Evolutionary conservation across 2,113 vertebrate species (phyloP).

Genomic region (Brevimyrus niger): DNA sequence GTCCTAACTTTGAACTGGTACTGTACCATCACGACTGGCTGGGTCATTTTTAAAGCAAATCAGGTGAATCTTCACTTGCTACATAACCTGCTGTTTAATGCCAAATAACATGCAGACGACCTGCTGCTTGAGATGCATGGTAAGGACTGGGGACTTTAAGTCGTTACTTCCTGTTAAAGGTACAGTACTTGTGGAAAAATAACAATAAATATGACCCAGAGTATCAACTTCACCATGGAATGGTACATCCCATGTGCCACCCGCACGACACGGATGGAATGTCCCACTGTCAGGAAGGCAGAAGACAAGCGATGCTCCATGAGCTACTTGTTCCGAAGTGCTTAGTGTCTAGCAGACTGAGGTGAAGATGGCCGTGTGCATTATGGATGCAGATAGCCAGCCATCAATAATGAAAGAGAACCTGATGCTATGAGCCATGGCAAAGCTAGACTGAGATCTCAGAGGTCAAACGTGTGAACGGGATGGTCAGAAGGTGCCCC

Average conservation of each 20-base stretch:
- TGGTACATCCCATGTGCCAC: neutral
- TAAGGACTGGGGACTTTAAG: neutral
- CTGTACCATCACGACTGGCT: no score
- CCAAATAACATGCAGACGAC: neutral
- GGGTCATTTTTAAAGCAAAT: neutral
- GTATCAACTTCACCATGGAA: no score
- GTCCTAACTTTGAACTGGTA: no score
- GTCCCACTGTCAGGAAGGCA: neutral
- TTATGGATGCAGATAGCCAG: neutral
- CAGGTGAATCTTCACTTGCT: neutral
- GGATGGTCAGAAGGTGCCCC: neutral
- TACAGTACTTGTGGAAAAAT: neutral
- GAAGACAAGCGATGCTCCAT: neutral
- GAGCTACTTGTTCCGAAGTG: neutral
- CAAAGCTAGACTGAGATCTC: neutral
- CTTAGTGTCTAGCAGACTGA: neutral
- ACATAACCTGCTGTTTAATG: neutral
- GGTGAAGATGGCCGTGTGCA: neutral
- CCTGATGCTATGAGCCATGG: neutral
- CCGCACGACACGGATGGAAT: neutral
- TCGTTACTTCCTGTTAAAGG: neutral
- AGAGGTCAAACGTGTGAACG: neutral
- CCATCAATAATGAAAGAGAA: conserved; percentile 11
- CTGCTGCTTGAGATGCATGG: neutral
- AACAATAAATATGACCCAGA: neutral